A percentile compares a stretch with the other conserved stretches of the same genome.
These are phyloP conservation scores for fruit fly (Drosophila melanogaster) DNA, from an alignment of 1,140 invertebrate species.

Conservation along the genomic window Release_6_plus_ISO1_MT NT_033777.3:5807001-5807500, in stretches of 20 bases:
- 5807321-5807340: slow-evolving; percentile 87
- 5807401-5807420: not conserved
- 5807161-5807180: slow-evolving; percentile 88
- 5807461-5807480: not conserved
- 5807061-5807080: slow-evolving; percentile 88
- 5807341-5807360: slow-evolving; percentile 86
- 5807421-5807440: not conserved
- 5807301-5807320: slow-evolving; percentile 87
- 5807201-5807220: slow-evolving; percentile 90
- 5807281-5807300: slow-evolving; percentile 90
- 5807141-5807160: slow-evolving; percentile 90
- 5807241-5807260: slow-evolving; percentile 88
- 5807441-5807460: not conserved
- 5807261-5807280: slow-evolving; percentile 89
- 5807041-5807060: slow-evolving; percentile 91
- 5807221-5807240: slow-evolving; percentile 86
- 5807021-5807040: slow-evolving; percentile 92
- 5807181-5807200: slow-evolving; percentile 88
- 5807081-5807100: slow-evolving; percentile 81
- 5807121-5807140: slow-evolving; percentile 91
- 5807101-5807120: slow-evolving; percentile 89
- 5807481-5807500: not conserved
- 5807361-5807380: slow-evolving; percentile 86
- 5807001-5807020: slow-evolving; percentile 91
- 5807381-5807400: slow-evolving; percentile 86